Conservation (phyloP, 2,888 invertebrate genomes). For the Sepiola atlantica region DNA sequence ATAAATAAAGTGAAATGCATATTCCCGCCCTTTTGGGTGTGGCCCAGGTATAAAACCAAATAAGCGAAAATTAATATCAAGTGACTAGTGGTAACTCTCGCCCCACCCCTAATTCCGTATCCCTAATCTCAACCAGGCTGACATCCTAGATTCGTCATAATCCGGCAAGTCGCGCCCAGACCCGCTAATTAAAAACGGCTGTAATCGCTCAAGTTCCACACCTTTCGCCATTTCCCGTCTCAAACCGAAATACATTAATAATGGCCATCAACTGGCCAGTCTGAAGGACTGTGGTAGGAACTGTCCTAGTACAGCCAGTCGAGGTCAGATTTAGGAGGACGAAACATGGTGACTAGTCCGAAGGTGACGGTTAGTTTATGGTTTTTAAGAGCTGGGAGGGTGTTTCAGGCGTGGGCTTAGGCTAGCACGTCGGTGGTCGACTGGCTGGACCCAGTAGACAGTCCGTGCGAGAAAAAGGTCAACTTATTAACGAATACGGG, state of each 20-base stretch:
- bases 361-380: background rate
- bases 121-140: background rate
- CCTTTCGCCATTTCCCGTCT: background rate
- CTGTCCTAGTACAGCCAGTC: background rate
- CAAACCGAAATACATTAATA: background rate
- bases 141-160: background rate
- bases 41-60: background rate
- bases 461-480: background rate
- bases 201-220: background rate
- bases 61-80: background rate
- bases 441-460: background rate
- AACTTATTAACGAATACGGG: background rate
- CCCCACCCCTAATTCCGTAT: background rate
- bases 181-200: background rate
- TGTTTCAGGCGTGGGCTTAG: background rate
- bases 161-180: background rate
- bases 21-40: background rate
- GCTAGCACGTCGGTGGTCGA: background rate
- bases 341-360: background rate
- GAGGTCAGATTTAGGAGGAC: background rate
- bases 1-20: background rate
- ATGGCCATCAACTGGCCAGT: background rate
- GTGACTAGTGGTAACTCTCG: background rate
- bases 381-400: background rate
- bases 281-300: background rate